Evolutionary conservation across 2,888 invertebrate species (phyloP).

Genomic region (Drosophila putrida): DNA sequence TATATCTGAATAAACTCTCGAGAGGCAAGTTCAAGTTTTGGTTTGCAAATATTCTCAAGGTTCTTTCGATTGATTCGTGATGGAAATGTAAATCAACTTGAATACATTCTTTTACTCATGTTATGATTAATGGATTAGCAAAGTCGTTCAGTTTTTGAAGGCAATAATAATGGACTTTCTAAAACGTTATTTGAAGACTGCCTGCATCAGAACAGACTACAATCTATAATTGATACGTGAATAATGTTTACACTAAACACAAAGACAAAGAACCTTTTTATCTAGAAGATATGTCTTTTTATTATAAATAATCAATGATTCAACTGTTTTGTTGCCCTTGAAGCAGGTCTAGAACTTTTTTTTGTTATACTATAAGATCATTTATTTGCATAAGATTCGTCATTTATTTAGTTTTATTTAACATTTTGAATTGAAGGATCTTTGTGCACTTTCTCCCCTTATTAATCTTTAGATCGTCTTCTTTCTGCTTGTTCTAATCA

Average conservation of each 20-base stretch:
- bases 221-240: background rate
- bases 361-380: background rate
- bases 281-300: background rate
- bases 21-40: conserved; percentile 54
- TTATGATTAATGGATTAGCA: conserved; percentile 9
- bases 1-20: conserved; percentile 3
- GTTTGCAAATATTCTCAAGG: conserved; percentile 38
- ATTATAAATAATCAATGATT: conserved; percentile 9
- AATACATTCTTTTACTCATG: background rate
- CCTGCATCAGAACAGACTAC: background rate
- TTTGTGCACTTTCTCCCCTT: too few species aligned
- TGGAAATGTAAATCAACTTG: conserved; percentile 14
- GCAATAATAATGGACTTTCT: background rate
- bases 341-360: background rate
- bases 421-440: too few species aligned
- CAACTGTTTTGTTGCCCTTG: conserved; percentile 12
- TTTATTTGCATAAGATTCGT: background rate
- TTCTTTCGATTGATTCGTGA: conserved; percentile 24
- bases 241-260: background rate
- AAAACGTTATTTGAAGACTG: background rate
- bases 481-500: conserved; percentile 11
- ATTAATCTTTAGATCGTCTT: too few species aligned
- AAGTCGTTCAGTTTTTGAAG: conserved; percentile 11
- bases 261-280: conserved; percentile 15
- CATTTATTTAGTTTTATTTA: background rate